These are phyloP conservation scores for Malurus elegans DNA, from an alignment of 2,113 vertebrate genomes.

Conservation along the genomic window DNA sequence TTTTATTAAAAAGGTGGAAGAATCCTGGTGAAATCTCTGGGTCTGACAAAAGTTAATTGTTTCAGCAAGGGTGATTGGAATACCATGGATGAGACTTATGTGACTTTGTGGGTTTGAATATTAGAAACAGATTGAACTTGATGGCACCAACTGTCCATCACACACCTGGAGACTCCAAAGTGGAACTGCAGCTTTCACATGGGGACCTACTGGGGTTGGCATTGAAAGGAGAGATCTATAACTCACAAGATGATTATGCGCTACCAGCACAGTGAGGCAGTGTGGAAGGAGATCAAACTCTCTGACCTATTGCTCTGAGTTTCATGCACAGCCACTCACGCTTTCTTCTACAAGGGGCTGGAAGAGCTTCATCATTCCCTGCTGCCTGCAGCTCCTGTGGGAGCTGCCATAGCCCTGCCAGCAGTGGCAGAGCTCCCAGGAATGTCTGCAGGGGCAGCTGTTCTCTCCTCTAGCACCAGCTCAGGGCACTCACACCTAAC, in stretches of 20 bases:
- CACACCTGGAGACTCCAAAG: neutral
- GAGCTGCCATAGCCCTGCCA: neutral
- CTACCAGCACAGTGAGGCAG: neutral
- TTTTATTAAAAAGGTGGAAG: neutral
- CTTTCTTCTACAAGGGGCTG: neutral
- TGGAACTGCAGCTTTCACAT: neutral
- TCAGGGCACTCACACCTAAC: neutral
- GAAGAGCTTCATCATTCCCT: neutral
- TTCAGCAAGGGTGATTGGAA: neutral
- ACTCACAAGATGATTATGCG: neutral
- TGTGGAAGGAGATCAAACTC: neutral
- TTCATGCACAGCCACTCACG: neutral
- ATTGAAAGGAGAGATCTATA: neutral
- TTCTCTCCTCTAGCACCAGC: fast-evolving
- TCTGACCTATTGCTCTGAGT: neutral
- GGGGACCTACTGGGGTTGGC: neutral
- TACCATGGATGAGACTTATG: neutral
- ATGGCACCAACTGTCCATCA: neutral
- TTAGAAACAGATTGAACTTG: neutral
- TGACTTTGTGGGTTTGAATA: neutral
- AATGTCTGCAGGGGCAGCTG: fast-evolving
- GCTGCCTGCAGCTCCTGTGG: neutral
- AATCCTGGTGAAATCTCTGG: neutral
- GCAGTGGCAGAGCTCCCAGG: neutral
- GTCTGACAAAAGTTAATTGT: neutral